These are phyloP conservation scores for Petroica traversi DNA, from an alignment of 2,113 vertebrate species.

Conservation along the genomic window DNA sequence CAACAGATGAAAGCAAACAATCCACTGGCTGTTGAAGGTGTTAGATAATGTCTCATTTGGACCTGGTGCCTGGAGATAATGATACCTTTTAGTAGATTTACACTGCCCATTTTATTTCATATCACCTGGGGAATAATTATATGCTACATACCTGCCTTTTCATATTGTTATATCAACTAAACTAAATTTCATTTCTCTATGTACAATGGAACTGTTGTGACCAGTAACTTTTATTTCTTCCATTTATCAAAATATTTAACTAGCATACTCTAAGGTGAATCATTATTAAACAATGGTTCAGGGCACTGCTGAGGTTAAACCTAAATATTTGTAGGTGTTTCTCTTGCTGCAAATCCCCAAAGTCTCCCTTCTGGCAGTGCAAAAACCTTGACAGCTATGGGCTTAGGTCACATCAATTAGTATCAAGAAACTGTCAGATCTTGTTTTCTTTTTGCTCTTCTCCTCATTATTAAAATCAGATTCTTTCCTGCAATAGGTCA, in stretches of 20 bases:
- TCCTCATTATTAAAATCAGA: slow-evolving; percentile 65
- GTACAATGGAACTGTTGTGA: background rate
- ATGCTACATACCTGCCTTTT: background rate
- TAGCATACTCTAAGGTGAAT: background rate
- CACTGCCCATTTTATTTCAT: background rate
- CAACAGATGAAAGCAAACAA: background rate
- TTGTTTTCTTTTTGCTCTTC: slow-evolving; percentile 43
- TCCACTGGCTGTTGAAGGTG: background rate
- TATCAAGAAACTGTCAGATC: slow-evolving; percentile 58
- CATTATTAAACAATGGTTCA: slow-evolving; percentile 24
- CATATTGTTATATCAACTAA: slow-evolving; percentile 24
- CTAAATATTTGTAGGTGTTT: slow-evolving; percentile 52
- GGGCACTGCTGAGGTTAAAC: slow-evolving; percentile 40
- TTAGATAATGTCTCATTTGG: background rate
- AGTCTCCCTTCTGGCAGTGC: slow-evolving; percentile 55
- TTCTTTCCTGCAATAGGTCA: background rate
- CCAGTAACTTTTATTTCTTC: slow-evolving; percentile 24
- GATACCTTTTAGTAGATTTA: slow-evolving; percentile 12
- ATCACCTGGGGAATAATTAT: slow-evolving; percentile 23
- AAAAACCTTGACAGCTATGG: slow-evolving; percentile 38
- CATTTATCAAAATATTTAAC: slow-evolving; percentile 58
- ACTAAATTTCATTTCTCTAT: slow-evolving; percentile 29
- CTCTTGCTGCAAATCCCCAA: slow-evolving; percentile 5
- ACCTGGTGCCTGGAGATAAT: slow-evolving; percentile 21
- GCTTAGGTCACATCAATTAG: slow-evolving; percentile 54